Conservation (phyloP, 2,113 vertebrate species). For the Poeciliopsis turrubarensis region DNA sequence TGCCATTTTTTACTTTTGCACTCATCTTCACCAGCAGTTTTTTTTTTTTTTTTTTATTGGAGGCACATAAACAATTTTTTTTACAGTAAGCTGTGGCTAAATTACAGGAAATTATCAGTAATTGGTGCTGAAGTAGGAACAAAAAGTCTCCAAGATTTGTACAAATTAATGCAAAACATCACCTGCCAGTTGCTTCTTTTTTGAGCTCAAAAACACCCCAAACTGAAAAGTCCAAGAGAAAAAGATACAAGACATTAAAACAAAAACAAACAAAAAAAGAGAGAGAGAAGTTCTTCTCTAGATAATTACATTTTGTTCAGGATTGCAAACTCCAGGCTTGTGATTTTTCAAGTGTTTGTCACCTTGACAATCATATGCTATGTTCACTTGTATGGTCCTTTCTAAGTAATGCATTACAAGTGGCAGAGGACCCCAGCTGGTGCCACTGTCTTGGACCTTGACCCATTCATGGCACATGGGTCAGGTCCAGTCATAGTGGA, state of each 20-base stretch:
- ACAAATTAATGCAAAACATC: neutral
- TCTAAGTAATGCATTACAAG: conserved; percentile 39
- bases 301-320: conserved; percentile 8
- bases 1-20: neutral
- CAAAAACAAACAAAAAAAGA: too few relatives aligned
- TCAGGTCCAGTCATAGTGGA: conserved; percentile 56
- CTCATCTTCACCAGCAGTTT: neutral
- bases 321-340: neutral
- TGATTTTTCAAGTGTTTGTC: conserved; percentile 17
- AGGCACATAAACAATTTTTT: neutral
- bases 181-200: neutral
- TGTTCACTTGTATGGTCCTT: conserved; percentile 21
- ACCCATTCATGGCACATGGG: conserved; percentile 53
- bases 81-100: neutral
- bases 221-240: neutral
- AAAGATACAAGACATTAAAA: neutral
- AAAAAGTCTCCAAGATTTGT: neutral
- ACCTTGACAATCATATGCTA: conserved; percentile 10
- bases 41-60: neutral
- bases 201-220: neutral
- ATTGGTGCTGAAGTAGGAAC: neutral
- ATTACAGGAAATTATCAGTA: neutral
- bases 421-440: conserved; percentile 68
- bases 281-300: neutral
- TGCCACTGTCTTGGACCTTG: conserved; percentile 58